A percentile compares a stretch with the other conserved stretches of the same genome.
These are phyloP conservation scores for Rosalia funebris DNA, from an alignment of 2,888 invertebrate genomes.

Conservation along the genomic window DNA sequence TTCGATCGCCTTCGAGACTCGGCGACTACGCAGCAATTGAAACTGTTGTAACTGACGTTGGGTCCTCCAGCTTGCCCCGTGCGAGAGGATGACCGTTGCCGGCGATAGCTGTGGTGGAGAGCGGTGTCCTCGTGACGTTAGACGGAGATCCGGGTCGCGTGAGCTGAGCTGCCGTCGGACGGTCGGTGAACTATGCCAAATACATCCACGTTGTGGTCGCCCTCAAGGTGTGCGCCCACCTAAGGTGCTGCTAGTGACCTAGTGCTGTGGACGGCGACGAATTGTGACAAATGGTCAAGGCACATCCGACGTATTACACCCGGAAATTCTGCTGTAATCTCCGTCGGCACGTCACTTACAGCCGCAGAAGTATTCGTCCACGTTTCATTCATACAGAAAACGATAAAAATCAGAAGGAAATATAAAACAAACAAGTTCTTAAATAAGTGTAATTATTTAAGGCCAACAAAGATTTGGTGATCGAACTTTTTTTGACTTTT, in stretches of 20 bases:
- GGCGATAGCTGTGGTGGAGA: conserved; percentile 13
- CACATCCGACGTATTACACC: too few species aligned
- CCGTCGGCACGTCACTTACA: too few species aligned
- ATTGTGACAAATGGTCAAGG: too few species aligned
- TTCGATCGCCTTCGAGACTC: conserved; percentile 14
- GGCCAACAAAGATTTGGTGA: too few species aligned
- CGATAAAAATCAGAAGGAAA: too few species aligned
- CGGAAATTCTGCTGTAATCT: too few species aligned
- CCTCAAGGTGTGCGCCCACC: not conserved
- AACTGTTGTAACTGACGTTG: not conserved
- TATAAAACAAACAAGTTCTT: too few species aligned
- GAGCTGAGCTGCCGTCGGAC: conserved; percentile 13
- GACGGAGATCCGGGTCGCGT: conserved; percentile 43
- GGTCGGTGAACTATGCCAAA: conserved; percentile 23
- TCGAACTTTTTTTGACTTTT: too few species aligned
- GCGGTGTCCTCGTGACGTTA: conserved; percentile 50
- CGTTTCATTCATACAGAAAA: too few species aligned
- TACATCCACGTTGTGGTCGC: not conserved
- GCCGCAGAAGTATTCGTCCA: too few species aligned
- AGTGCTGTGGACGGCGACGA: too few species aligned
- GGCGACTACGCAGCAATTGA: conserved; percentile 17
- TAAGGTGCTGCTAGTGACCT: conserved; percentile 6
- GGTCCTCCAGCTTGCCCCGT: conserved; percentile 14
- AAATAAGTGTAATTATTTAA: too few species aligned
- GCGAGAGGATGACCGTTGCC: conserved; percentile 16